These are phyloP conservation scores for Diploscapter pachys DNA, from an alignment of 1,140 invertebrate genomes.

Conservation along the genomic window DNA sequence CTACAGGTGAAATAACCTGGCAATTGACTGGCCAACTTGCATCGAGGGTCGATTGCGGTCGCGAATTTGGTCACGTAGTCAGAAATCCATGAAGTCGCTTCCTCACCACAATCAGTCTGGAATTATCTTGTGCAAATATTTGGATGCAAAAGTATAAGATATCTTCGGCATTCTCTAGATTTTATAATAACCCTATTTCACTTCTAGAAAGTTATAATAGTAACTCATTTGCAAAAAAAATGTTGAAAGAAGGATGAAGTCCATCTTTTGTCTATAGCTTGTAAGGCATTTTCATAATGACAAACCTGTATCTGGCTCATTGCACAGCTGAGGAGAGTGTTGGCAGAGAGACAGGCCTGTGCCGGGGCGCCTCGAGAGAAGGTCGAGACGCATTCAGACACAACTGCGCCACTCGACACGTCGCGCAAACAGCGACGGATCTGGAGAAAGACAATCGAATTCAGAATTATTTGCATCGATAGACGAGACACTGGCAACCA, in stretches of 20 bases:
- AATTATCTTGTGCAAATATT: too few species aligned
- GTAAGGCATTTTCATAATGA: neutral
- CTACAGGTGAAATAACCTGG: slow-evolving; percentile 28
- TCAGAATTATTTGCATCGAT: too few species aligned
- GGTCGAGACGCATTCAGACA: slow-evolving; percentile 48
- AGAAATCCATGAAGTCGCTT: slow-evolving; percentile 31
- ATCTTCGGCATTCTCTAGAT: neutral
- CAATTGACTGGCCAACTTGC: slow-evolving; percentile 34
- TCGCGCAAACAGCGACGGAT: slow-evolving; percentile 44
- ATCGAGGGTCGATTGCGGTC: slow-evolving; percentile 47
- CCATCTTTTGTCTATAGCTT: too few species aligned
- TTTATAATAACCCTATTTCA: neutral
- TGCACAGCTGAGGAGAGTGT: slow-evolving; percentile 46
- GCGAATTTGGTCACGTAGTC: slow-evolving; percentile 50
- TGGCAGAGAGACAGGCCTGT: slow-evolving; percentile 51
- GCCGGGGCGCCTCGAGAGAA: slow-evolving; percentile 54
- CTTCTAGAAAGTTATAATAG: too few species aligned
- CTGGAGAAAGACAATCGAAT: too few species aligned
- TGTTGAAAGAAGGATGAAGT: too few species aligned
- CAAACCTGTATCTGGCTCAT: slow-evolving; percentile 35
- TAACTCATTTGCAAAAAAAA: too few species aligned
- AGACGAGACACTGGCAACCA: too few species aligned
- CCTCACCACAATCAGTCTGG: slow-evolving; percentile 18
- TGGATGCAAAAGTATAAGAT: neutral
- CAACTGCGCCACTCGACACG: slow-evolving; percentile 37